phyloP scores from a whole-genome alignment of 2,888 invertebrate species.

The Euphydryas editha region DNA sequence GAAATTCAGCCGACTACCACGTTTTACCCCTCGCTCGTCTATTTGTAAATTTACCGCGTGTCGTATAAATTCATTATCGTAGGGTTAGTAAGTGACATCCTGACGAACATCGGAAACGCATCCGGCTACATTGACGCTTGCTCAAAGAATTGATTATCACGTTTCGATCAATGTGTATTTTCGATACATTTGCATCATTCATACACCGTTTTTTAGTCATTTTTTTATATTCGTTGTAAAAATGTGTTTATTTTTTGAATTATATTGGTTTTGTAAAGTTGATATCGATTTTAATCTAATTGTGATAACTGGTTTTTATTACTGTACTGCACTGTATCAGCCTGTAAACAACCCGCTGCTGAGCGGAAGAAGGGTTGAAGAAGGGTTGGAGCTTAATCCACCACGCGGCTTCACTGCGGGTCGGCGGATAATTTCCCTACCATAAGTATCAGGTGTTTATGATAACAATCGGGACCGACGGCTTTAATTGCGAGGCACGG shows the following conservation, averaged over 20 bases:
- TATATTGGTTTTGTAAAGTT: neutral
- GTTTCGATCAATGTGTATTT: conserved; percentile 45
- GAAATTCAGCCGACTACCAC: conserved; percentile 26
- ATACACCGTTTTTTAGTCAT: conserved; percentile 1
- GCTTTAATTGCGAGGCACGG: no score
- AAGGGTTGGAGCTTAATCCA: no score
- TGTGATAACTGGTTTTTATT: no score
- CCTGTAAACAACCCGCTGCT: no score
- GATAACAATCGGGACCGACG: no score
- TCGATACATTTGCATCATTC: conserved; percentile 47
- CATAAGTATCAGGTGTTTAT: no score
- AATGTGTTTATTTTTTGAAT: neutral
- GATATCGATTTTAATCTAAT: no score
- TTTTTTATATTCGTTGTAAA: conserved; percentile 1
- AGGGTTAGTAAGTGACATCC: conserved; percentile 52
- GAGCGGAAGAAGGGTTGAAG: no score
- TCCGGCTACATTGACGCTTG: conserved; percentile 53
- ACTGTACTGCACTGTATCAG: no score
- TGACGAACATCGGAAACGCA: conserved; percentile 66
- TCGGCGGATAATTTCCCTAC: no score
- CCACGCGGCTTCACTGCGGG: neutral
- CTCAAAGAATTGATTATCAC: conserved; percentile 64
- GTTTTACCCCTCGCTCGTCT: conserved; percentile 28
- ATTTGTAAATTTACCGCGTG: conserved; percentile 55
- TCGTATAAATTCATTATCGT: conserved; percentile 65